Conservation (phyloP, 2,113 vertebrate genomes). For the Lucifuga dentata region DNA sequence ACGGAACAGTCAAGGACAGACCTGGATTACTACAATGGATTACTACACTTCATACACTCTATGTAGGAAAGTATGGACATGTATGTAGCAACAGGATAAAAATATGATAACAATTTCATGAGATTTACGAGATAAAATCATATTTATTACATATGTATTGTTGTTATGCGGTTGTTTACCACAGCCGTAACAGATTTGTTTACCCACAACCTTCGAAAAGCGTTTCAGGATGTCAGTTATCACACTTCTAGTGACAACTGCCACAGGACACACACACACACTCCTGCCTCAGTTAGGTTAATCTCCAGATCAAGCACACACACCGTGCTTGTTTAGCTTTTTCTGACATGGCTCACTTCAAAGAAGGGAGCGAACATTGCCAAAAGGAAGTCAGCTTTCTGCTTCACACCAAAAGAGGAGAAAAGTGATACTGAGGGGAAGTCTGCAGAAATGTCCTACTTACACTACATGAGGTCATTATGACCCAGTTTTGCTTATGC, state of each 20-base stretch:
- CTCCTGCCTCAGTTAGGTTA: slow-evolving; percentile 70
- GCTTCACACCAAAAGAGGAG: slow-evolving; percentile 69
- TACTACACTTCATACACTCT: slow-evolving; percentile 53
- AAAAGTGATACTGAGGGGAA: slow-evolving; percentile 60
- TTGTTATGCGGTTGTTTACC: slow-evolving; percentile 30
- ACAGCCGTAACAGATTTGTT: slow-evolving; percentile 11
- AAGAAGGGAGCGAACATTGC: slow-evolving; percentile 78
- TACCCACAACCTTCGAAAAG: slow-evolving; percentile 20
- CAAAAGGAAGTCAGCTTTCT: slow-evolving; percentile 78
- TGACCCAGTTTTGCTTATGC: slow-evolving; percentile 84
- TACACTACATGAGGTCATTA: slow-evolving; percentile 83
- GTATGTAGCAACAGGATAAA: slow-evolving; percentile 44
- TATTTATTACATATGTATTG: slow-evolving; percentile 5
- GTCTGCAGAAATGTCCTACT: slow-evolving; percentile 81
- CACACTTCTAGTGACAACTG: slow-evolving; percentile 61
- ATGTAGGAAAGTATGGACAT: slow-evolving; percentile 24
- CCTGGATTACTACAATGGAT: slow-evolving; percentile 70
- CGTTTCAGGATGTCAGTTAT: slow-evolving; percentile 48
- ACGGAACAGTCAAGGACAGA: slow-evolving; percentile 64
- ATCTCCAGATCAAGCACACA: slow-evolving; percentile 78
- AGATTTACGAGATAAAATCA: no score
- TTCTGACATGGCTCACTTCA: slow-evolving; percentile 76
- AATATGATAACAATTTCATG: slow-evolving; percentile 7
- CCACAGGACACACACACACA: slow-evolving; percentile 55
- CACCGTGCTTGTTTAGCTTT: slow-evolving; percentile 63